These are phyloP conservation scores for Acromyrmex charruanus DNA, from an alignment of 1,140 invertebrate species.

Conservation along the genomic window DNA sequence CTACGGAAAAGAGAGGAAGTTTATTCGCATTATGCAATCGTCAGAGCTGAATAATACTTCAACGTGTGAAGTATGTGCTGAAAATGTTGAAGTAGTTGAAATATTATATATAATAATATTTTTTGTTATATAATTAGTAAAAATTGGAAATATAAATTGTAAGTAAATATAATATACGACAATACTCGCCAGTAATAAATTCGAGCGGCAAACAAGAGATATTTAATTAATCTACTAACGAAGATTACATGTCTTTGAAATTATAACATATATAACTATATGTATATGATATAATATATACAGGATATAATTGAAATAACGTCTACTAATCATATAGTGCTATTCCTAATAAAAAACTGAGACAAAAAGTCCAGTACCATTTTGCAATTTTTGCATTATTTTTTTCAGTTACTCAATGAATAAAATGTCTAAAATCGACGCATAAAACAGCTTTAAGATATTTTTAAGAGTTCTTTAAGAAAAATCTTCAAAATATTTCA, in stretches of 20 bases:
- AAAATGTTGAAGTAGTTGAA: not conserved
- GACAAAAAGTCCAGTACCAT: too few species aligned
- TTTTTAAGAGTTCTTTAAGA: too few species aligned
- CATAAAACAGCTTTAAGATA: too few species aligned
- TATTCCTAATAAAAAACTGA: too few species aligned
- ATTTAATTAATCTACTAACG: not conserved
- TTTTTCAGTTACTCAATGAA: too few species aligned
- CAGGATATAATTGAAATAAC: too few species aligned
- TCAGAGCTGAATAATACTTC: constrained; percentile 4
- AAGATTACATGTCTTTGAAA: not conserved
- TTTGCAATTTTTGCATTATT: too few species aligned
- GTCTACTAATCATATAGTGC: too few species aligned
- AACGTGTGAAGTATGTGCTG: not conserved
- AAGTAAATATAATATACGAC: not conserved
- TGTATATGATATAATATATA: not conserved
- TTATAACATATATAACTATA: not conserved
- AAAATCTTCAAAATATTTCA: too few species aligned
- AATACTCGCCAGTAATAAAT: not conserved
- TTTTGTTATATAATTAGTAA: not conserved
- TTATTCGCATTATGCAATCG: constrained; percentile 29
- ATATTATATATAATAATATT: not conserved
- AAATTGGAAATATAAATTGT: not conserved
- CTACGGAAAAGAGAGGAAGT: not conserved
- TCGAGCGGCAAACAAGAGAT: not conserved
- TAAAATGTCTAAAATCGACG: too few species aligned